Evolutionary conservation across 2,797 vertebrate species (phyloP).

Genomic region (Danio kyathit): DNA sequence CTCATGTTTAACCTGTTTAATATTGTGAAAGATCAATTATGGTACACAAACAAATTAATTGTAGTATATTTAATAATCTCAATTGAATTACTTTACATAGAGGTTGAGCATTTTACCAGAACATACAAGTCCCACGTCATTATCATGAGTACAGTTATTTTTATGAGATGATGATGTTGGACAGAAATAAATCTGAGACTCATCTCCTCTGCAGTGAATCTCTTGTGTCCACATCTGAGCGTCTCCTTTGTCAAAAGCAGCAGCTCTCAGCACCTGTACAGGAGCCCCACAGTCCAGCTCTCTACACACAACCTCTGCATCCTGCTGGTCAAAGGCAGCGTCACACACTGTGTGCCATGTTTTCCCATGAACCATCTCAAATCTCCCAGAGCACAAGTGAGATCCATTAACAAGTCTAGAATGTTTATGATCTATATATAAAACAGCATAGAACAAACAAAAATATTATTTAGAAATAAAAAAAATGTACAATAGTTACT

Average conservation of each 20-base stretch:
- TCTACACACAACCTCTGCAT: slow-evolving; percentile 75
- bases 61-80: too few species aligned
- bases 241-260: slow-evolving; percentile 60
- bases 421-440: too few species aligned
- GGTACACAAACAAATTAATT: too few species aligned
- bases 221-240: slow-evolving; percentile 68
- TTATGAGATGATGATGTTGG: too few species aligned
- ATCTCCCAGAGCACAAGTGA: slow-evolving; percentile 52
- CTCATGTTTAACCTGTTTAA: too few species aligned
- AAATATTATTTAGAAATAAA: too few species aligned
- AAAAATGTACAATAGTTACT: too few species aligned
- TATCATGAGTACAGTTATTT: slow-evolving; percentile 61
- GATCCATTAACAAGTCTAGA: not conserved
- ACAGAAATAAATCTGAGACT: slow-evolving; percentile 37
- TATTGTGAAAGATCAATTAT: too few species aligned
- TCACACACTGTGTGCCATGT: slow-evolving; percentile 74
- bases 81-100: too few species aligned
- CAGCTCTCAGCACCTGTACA: slow-evolving; percentile 60
- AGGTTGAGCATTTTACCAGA: too few species aligned
- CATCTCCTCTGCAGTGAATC: slow-evolving; percentile 72
- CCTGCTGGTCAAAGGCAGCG: slow-evolving; percentile 71
- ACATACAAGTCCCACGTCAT: slow-evolving; percentile 67
- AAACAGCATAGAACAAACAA: too few species aligned
- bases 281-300: slow-evolving; percentile 74
- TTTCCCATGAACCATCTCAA: slow-evolving; percentile 59